A percentile compares a stretch with the other conserved stretches of the same genome.
These are phyloP conservation scores for Scaptodrosophila latifasciaeformis DNA, from an alignment of 2,888 invertebrate genomes.

Conservation along the genomic window DNA sequence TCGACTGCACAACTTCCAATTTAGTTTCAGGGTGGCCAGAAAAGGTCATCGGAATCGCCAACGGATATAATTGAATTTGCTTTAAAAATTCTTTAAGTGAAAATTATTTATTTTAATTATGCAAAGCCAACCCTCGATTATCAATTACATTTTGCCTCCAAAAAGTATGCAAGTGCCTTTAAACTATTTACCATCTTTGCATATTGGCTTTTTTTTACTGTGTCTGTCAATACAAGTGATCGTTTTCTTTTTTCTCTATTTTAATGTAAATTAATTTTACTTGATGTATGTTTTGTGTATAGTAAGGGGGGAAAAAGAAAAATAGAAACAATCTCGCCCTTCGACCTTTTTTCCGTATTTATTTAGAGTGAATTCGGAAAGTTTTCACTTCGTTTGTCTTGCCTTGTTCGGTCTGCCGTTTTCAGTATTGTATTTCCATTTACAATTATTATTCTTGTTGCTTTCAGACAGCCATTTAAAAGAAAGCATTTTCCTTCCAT, in stretches of 20 bases:
- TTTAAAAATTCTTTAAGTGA: not conserved
- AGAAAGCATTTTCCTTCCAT: conserved; percentile 42
- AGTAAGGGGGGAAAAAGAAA: too few species aligned
- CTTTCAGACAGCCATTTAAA: conserved; percentile 13
- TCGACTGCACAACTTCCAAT: conserved; percentile 36
- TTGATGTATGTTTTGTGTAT: conserved; percentile 22
- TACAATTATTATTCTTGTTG: conserved; percentile 34
- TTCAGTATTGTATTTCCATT: conserved; percentile 49
- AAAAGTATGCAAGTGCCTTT: conserved; percentile 25
- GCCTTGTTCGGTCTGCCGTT: conserved; percentile 5
- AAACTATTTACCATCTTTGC: conserved; percentile 13
- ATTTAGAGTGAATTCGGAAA: conserved; percentile 46
- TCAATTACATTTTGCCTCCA: conserved; percentile 16
- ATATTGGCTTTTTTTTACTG: conserved; percentile 6
- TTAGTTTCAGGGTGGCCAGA: too few species aligned
- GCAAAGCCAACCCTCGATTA: not conserved
- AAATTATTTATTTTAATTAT: not conserved
- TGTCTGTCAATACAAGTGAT: not conserved
- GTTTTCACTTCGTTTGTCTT: conserved; percentile 36
- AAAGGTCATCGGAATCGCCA: not conserved
- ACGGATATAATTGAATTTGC: not conserved
- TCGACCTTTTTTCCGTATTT: conserved; percentile 7
- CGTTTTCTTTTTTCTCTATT: not conserved
- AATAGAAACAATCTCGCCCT: too few species aligned
- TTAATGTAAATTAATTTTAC: conserved; percentile 45